These are phyloP conservation scores for Drosophila rhopaloa DNA, from an alignment of 1,140 invertebrate genomes.

Conservation along the genomic window DNA sequence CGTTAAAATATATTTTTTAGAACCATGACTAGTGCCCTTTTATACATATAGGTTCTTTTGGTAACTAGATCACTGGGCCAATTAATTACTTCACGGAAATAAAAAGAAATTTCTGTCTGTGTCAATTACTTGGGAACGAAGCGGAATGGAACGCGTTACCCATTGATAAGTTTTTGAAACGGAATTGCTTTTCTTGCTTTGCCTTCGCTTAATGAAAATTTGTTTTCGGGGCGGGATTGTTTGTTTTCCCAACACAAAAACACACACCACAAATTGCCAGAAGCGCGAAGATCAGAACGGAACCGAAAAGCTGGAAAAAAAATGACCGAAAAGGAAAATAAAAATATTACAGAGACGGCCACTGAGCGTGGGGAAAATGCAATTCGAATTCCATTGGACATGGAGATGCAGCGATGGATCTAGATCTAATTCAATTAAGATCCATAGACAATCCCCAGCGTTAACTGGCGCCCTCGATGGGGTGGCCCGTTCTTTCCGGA, in stretches of 20 bases:
- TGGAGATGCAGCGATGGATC: slow-evolving; percentile 33
- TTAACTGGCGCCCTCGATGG: slow-evolving; percentile 25
- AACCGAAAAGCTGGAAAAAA: slow-evolving; percentile 4
- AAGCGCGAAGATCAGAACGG: slow-evolving; percentile 16
- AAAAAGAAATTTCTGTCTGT: neutral
- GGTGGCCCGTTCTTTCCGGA: slow-evolving; percentile 16
- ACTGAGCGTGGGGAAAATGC: slow-evolving; percentile 36
- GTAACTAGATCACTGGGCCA: too few species aligned
- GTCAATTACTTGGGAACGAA: neutral
- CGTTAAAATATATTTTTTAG: too few species aligned
- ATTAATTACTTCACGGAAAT: too few species aligned
- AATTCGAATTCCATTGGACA: slow-evolving; percentile 46
- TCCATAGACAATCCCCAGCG: slow-evolving; percentile 24
- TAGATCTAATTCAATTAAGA: slow-evolving; percentile 58
- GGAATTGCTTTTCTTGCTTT: slow-evolving; percentile 16
- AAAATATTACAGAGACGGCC: slow-evolving; percentile 26
- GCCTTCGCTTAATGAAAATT: slow-evolving; percentile 59
- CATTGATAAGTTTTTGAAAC: slow-evolving; percentile 56
- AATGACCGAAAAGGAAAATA: neutral
- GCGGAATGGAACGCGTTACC: slow-evolving; percentile 2
- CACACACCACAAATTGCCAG: slow-evolving; percentile 19
- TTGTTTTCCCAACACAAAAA: slow-evolving; percentile 33
- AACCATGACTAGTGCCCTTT: too few species aligned
- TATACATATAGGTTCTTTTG: too few species aligned
- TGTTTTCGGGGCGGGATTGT: slow-evolving; percentile 18